Base-by-base conservation (phyloP, 2,797 vertebrate species). In the Onychomys arenicola region DNA sequence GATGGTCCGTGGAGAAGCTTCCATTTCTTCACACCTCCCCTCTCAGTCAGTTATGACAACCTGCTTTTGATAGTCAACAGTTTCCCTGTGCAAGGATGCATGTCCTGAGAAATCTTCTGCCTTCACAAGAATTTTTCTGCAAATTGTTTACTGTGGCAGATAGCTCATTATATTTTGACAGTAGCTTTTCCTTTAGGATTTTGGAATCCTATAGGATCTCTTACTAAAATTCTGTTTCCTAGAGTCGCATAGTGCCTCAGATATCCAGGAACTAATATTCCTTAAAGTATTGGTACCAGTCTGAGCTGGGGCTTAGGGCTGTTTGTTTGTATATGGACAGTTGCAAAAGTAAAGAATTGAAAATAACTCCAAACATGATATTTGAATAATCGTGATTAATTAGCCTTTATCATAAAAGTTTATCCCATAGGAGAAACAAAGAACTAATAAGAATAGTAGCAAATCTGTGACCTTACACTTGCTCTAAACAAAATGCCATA, bases 101-200 rank as follows among this genome's bases (percentile, higher is more conserved):
- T 61, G 87, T 76, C 85, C 77, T 93, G 87, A 90, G 88, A 92
- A 91, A 90, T 63, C 81, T 17, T 75, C 69, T 4, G 32, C 85
- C 90, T 94, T 80, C 84, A 49, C 49, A n/a, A 49, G 91, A 55
- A 77, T 76, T 83, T 93, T 61, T 88, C 84, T 87, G 92, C 90
- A 87, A 40, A 92, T 92, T 91, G 69, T 91, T 95, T 86, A 89
- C 88, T 84, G 34, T 90, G 92, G 92, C 92, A 94, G 52, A 78
- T 19, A 90, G 59, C 91, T 97, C 40, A 3, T 93, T 97, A 76
- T 83, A n/a, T 91, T 95, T 93, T 91, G 94, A 89, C 92, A 96
- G 82, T 19, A 71, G 67, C 17, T 92, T 97, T 95, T 94, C 81
- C 82, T 94, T 86, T 80, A 95, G 83, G 95, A 73, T 89, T 95